These are phyloP conservation scores for Australoheros scitulus DNA, from an alignment of 2,113 vertebrate species.

Conservation along the genomic window DNA sequence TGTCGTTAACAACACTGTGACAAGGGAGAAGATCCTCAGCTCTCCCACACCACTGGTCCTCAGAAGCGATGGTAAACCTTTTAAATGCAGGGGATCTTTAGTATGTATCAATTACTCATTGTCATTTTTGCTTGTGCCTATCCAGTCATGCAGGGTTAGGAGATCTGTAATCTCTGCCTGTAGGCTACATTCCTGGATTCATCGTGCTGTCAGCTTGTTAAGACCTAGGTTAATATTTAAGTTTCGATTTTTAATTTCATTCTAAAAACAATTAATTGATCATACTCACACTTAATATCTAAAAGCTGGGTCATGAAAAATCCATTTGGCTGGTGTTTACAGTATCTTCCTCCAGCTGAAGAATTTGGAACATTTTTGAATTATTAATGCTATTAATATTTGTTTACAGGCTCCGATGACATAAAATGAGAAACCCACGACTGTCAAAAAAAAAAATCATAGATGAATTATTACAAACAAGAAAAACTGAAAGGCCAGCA, in stretches of 20 bases:
- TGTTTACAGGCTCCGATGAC: not conserved
- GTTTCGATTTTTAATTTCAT: not conserved
- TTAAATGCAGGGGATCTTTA: not conserved
- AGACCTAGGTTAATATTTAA: not conserved
- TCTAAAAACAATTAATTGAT: not conserved
- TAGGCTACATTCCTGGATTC: not conserved
- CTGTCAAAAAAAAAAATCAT: not conserved
- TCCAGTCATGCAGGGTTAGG: too few relatives aligned
- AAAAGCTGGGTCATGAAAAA: not conserved
- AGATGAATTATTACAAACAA: not conserved
- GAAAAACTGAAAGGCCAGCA: not conserved
- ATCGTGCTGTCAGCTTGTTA: not conserved
- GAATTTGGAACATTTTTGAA: not conserved
- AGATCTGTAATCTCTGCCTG: not conserved
- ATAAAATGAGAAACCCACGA: not conserved
- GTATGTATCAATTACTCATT: not conserved
- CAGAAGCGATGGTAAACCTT: constrained; percentile 87
- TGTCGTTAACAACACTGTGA: constrained; percentile 86
- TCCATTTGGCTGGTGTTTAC: not conserved
- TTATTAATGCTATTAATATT: not conserved
- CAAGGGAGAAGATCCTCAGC: constrained; percentile 83
- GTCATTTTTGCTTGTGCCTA: not conserved
- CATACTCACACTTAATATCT: not conserved
- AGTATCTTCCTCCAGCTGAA: not conserved
- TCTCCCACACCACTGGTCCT: constrained; percentile 90